Evolutionary conservation across 2,888 invertebrate species (phyloP), one percentile per base, ranked within the genome.

Genomic region (Heteromyza rotundicornis): DNA sequence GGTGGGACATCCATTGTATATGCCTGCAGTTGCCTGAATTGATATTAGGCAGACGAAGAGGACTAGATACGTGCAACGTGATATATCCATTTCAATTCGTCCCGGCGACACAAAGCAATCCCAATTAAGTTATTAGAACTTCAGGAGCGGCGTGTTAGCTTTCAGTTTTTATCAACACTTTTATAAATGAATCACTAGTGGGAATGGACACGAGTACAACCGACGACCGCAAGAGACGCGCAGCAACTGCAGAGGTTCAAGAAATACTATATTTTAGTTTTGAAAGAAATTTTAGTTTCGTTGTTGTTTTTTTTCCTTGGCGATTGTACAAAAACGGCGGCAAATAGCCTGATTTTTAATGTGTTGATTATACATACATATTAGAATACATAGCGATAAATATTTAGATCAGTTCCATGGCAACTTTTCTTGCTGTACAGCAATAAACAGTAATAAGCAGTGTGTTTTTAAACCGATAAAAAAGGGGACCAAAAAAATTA

Each of bases 1-100:
- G 27, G 70, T 62, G 53, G 82, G 82, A 57, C 82, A 82, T n/a
- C n/a, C n/a, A n/a, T n/a, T n/a, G 23, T 67, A 60, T 61, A 56
- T 53, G 55, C 65, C 54, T 58, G 19, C 63, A 63, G 44, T 16
- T 57, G 61, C 52, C 62, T 35, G 49, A 63, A 51, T 59, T 61
- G 64, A 32, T 54, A 64, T 16, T 36, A 64, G 58, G 59, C 60
- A 56, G 58, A 65, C 52, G 57, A 54, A n/a, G n/a, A n/a, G n/a
- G n/a, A n/a, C n/a, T 56, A 60, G 59, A 52, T n/a, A n/a, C n/a
- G n/a, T n/a, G n/a, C n/a, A n/a, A n/a, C 62, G 64, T 64, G 62
- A 57, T 49, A 19, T 27, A 8, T 51, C 49, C 47, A 40, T 40
- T 40, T n/a, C 12, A 32, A 32, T 32, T 32, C 7, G 7, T 32